phyloP scores from a whole-genome alignment of 2,797 vertebrate genomes.

The Semaprochilodus insignis region DNA sequence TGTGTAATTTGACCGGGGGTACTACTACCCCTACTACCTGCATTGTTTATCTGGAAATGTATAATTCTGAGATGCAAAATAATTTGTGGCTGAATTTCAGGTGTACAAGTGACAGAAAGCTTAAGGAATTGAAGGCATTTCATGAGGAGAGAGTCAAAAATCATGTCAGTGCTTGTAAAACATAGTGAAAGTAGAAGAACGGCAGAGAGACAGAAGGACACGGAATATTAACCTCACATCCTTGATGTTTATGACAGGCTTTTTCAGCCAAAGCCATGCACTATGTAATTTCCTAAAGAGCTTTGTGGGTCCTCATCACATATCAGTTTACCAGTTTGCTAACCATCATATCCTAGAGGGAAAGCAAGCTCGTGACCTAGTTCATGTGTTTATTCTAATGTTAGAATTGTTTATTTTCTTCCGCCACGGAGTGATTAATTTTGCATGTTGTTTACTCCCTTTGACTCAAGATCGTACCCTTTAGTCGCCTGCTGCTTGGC shows the following conservation, averaged over 20 bases:
- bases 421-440: constrained; percentile 22
- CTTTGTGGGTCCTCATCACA: not conserved
- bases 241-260: constrained; percentile 8
- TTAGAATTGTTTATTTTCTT: constrained; percentile 42
- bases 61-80: too few species aligned
- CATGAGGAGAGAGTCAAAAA: not conserved
- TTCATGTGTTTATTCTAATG: constrained; percentile 30
- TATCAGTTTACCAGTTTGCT: not conserved
- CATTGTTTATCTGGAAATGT: too few species aligned
- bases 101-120: not conserved
- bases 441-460: constrained; percentile 39
- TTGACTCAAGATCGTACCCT: constrained; percentile 30
- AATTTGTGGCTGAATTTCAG: too few species aligned
- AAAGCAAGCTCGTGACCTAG: constrained; percentile 27
- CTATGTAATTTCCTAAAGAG: not conserved
- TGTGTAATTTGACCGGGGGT: too few species aligned
- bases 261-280: not conserved
- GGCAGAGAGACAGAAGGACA: not conserved
- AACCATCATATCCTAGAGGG: not conserved
- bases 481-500: constrained; percentile 1
- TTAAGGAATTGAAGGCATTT: too few species aligned
- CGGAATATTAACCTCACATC: not conserved
- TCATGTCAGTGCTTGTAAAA: not conserved
- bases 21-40: too few species aligned
- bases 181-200: not conserved